A percentile compares a stretch with the other conserved stretches of the same genome.
These are phyloP conservation scores for Columba guinea DNA, from an alignment of 2,797 vertebrate genomes.

Conservation along the genomic window DNA sequence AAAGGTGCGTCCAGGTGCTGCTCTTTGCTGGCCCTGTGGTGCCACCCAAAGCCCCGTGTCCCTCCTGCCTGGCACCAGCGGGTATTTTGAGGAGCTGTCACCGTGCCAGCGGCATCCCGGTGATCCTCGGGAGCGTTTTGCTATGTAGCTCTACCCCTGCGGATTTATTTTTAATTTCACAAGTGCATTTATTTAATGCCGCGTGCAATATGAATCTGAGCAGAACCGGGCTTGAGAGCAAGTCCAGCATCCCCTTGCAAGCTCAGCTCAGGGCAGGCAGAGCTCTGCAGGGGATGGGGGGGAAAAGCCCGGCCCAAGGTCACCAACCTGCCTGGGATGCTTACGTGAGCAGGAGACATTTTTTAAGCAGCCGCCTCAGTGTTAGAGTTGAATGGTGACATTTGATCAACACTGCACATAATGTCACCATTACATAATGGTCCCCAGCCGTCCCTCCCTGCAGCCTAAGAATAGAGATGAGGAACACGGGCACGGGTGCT, in stretches of 20 bases:
- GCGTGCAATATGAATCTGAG: not conserved
- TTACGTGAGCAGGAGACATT: not conserved
- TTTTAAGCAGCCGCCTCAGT: not conserved
- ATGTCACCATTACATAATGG: slow-evolving; percentile 11
- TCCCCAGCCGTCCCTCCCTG: not conserved
- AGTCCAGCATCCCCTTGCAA: not conserved
- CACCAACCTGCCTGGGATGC: not conserved
- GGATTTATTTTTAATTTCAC: slow-evolving; percentile 71
- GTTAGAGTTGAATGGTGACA: not conserved
- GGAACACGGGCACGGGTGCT: not conserved
- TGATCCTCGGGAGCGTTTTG: not conserved
- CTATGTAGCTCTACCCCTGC: not conserved
- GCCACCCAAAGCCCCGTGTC: not conserved
- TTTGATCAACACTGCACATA: not conserved
- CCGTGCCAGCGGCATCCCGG: slow-evolving; percentile 32
- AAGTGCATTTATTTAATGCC: not conserved
- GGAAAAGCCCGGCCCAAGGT: not conserved
- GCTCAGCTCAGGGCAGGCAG: not conserved
- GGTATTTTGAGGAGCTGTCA: slow-evolving; percentile 18
- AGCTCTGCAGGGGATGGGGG: not conserved
- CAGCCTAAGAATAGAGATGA: slow-evolving; percentile 29
- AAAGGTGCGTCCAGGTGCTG: not conserved
- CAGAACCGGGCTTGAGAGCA: not conserved
- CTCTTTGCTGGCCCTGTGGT: not conserved
- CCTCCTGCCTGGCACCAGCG: not conserved